Evolutionary conservation across 2,113 vertebrate species (phyloP).

Genomic region (Thunnus thynnus): DNA sequence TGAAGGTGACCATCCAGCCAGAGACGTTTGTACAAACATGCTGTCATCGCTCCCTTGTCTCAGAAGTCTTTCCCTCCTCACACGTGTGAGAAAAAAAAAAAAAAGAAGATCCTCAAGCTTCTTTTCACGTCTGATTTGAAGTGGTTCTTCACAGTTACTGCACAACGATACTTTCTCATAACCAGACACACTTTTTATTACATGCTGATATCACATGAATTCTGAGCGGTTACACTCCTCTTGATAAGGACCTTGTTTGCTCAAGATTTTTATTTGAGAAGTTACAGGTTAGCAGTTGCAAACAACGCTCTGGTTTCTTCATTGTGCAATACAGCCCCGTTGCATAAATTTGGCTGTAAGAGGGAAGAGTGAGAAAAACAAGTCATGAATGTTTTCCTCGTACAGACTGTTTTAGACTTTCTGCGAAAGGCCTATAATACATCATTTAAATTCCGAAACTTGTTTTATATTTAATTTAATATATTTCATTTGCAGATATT

Average conservation of each 20-base stretch:
- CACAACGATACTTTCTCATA: neutral
- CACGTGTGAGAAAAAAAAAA: neutral
- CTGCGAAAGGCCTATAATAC: neutral
- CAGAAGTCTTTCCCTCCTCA: constrained; percentile 13
- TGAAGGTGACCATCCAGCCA: constrained; percentile 23
- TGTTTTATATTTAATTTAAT: neutral
- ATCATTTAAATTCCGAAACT: neutral
- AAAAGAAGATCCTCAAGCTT: constrained; percentile 4
- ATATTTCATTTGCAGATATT: neutral
- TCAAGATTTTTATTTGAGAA: constrained; percentile 43
- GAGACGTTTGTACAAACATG: constrained; percentile 28
- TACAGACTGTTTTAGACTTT: constrained; percentile 15
- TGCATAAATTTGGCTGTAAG: constrained; percentile 41
- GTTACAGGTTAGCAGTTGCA: constrained; percentile 44
- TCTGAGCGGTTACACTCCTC: constrained; percentile 25
- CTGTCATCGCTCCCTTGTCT: constrained; percentile 41
- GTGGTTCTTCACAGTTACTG: neutral
- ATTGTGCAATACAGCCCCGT: constrained; percentile 63
- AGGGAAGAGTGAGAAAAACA: constrained; percentile 58
- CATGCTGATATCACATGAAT: constrained; percentile 1
- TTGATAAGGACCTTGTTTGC: constrained; percentile 28
- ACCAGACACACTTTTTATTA: constrained; percentile 6
- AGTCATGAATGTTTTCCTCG: constrained; percentile 51
- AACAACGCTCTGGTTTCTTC: constrained; percentile 27
- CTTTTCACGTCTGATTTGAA: constrained; percentile 17